These are phyloP conservation scores for Gulo gulo DNA, from an alignment of 2,113 vertebrate species.

Conservation along the genomic window DNA sequence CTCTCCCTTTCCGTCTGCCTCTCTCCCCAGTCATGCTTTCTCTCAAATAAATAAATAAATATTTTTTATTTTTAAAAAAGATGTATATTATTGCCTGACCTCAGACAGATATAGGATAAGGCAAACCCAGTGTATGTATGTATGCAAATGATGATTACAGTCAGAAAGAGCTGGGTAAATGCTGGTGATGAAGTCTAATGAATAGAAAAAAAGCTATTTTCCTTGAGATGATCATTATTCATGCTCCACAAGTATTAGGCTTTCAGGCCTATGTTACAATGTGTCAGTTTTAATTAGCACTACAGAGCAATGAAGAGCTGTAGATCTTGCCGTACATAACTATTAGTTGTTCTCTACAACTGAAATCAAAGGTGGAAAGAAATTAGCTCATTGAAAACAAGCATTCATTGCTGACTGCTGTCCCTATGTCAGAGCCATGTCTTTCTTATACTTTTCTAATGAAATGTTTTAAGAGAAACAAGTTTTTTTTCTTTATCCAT, in stretches of 20 bases:
- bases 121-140: neutral
- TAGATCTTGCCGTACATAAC: neutral
- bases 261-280: neutral
- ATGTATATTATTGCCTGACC: neutral
- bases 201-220: neutral
- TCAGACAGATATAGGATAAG: neutral
- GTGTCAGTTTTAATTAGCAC: slow-evolving; percentile 4
- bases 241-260: neutral
- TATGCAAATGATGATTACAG: neutral
- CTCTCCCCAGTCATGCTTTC: neutral
- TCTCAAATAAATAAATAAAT: neutral
- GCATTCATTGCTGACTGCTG: neutral
- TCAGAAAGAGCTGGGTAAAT: neutral
- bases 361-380: neutral
- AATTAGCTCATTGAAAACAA: neutral
- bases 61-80: neutral
- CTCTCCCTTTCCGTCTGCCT: neutral
- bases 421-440: neutral
- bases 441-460: slow-evolving; percentile 7
- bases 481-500: neutral
- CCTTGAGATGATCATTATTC: neutral
- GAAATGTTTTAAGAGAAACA: neutral
- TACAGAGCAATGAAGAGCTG: neutral
- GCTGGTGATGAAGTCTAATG: neutral
- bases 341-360: neutral